Conservation (phyloP, 2,797 vertebrate genomes). For the Cyclopterus lumpus region DNA sequence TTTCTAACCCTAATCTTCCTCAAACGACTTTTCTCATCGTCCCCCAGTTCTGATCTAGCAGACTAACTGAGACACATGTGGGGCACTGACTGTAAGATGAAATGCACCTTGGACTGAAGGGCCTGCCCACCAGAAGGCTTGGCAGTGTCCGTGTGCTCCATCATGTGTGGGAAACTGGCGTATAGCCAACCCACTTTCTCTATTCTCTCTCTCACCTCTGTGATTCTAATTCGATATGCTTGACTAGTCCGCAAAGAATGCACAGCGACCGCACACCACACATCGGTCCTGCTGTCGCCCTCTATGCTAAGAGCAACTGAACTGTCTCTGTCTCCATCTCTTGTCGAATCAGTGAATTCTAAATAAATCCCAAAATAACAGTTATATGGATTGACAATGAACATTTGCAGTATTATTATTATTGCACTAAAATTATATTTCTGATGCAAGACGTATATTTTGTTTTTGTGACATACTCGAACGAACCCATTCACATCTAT, state of each 20-base stretch:
- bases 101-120: slow-evolving; percentile 43
- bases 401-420: not conserved
- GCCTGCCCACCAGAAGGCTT: slow-evolving; percentile 56
- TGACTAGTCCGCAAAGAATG: slow-evolving; percentile 59
- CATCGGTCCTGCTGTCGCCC: slow-evolving; percentile 51
- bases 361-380: not conserved
- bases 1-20: not conserved
- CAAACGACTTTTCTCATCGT: slow-evolving; percentile 8
- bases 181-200: slow-evolving; percentile 48
- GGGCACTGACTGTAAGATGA: slow-evolving; percentile 33
- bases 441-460: not conserved
- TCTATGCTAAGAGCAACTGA: slow-evolving; percentile 36
- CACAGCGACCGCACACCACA: slow-evolving; percentile 36
- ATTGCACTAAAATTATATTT: not conserved
- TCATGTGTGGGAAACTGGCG: slow-evolving; percentile 71
- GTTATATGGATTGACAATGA: not conserved
- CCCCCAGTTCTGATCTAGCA: slow-evolving; percentile 6
- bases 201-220: slow-evolving; percentile 55
- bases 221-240: slow-evolving; percentile 68
- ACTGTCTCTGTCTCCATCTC: slow-evolving; percentile 34
- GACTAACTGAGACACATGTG: slow-evolving; percentile 23
- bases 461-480: not conserved
- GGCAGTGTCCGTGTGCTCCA: slow-evolving; percentile 48
- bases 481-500: slow-evolving; percentile 19
- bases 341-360: slow-evolving; percentile 11